Base-by-base conservation (phyloP, 2,888 invertebrate species). In the Saturnia pavonia region DNA sequence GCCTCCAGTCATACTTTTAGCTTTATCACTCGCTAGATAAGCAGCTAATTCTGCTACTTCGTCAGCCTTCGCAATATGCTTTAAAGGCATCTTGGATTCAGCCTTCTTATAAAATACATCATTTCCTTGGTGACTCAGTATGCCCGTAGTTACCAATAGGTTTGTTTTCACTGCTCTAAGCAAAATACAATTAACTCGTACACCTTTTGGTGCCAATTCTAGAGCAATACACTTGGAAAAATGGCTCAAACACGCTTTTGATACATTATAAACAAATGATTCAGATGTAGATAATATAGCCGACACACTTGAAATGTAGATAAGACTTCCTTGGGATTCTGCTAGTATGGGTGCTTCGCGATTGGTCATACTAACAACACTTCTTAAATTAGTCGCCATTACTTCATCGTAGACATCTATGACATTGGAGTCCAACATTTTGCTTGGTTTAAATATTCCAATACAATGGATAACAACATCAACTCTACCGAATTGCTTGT, bases 231-330 rank as follows among this genome's bases (percentile, higher is more conserved):
- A 96, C 79, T 95, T 91, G 1, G 97, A 97, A 75, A 97, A 95
- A 82, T 97, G 97, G 85, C 96, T 96, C 25, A 97, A 80, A 22
- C 96, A 96, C 43, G 96, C 92, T 88, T 97, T 97, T 40, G 96
- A 95, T 92, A 97, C 95, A 74, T 91, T 90, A 82, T 97, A 97
- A 14, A 79, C 75, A 48, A 81, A 69, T 63, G 74, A 67, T 66
- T 70, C 72, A 19, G 72, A 63, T 1, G 73, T 65, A 45, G 73
- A 67, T 6, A 74, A 19, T 11, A 70, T 48, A 54, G 74, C 72
- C 0, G 72, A 43, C 2, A 80, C 68, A 73, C 86, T 86, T n/a
- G 84, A 81, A 51, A 88, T 82, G 75, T 84, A 87, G 3, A 87
- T 75, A 19, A 87, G 76, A 25, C 78, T 79, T 66, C 88, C 87